Conservation (phyloP, 2,888 invertebrate genomes). For the Piscicola geometra region DNA sequence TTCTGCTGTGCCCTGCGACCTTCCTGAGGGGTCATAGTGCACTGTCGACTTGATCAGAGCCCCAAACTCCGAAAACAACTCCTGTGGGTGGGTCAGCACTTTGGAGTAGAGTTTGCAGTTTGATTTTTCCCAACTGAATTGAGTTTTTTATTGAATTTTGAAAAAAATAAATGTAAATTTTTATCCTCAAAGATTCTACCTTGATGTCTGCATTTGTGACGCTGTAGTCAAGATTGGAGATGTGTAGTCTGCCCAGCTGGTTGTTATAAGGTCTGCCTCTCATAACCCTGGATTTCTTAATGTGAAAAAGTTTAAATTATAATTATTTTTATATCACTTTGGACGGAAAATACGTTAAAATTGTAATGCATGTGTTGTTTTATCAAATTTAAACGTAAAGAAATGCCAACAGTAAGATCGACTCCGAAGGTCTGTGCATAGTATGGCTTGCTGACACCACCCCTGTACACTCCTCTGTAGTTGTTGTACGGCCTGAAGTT, state of each 20-base stretch:
- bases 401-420: background rate
- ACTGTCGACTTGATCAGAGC: constrained; percentile 6
- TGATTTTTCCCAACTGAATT: too few species aligned
- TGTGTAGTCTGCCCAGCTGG: constrained; percentile 12
- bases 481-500: constrained; percentile 5
- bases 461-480: background rate
- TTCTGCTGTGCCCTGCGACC: constrained; percentile 29
- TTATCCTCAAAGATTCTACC: background rate
- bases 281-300: background rate
- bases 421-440: constrained; percentile 6
- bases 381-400: too few species aligned
- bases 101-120: background rate
- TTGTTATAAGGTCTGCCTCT: background rate
- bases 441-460: constrained; percentile 11
- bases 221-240: constrained; percentile 25
- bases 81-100: constrained; percentile 6
- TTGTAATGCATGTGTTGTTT: too few species aligned
- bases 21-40: constrained; percentile 29
- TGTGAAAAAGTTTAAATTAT: too few species aligned
- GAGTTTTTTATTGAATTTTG: too few species aligned
- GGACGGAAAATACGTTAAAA: too few species aligned
- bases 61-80: constrained; percentile 28
- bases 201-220: constrained; percentile 27
- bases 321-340: too few species aligned
- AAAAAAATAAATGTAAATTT: too few species aligned